phyloP scores from a whole-genome alignment of 1,140 invertebrate genomes.

The Mizuhopecten yessoensis region DNA sequence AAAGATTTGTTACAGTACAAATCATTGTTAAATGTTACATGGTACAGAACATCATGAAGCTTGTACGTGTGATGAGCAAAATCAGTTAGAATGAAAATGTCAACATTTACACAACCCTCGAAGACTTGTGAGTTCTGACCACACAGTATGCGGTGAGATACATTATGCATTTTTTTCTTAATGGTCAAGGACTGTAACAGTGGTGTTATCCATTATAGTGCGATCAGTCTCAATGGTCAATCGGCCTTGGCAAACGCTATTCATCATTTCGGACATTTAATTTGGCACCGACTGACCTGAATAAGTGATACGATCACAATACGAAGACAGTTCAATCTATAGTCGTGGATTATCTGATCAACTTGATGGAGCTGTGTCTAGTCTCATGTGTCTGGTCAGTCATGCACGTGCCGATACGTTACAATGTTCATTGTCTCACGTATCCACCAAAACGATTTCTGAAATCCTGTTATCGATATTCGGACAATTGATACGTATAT shows the following conservation, averaged over 20 bases:
- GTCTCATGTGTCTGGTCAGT: not conserved
- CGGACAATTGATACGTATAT: not conserved
- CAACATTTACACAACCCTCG: too few relatives aligned
- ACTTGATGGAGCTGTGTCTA: not conserved
- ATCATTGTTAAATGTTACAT: too few relatives aligned
- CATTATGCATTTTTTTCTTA: not conserved
- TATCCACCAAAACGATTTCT: not conserved
- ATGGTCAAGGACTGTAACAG: not conserved
- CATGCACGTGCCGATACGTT: not conserved
- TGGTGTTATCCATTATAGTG: not conserved
- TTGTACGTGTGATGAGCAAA: too few relatives aligned
- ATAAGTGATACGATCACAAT: conserved; percentile 27
- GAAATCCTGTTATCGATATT: not conserved
- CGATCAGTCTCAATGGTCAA: conserved; percentile 8
- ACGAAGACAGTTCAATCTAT: conserved; percentile 29
- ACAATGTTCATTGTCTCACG: not conserved
- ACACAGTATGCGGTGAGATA: too few relatives aligned
- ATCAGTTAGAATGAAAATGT: too few relatives aligned
- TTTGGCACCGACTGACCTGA: conserved; percentile 6
- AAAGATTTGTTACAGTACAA: too few relatives aligned
- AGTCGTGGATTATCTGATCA: not conserved
- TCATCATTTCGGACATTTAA: conserved; percentile 38
- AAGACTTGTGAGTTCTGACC: too few relatives aligned
- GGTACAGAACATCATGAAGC: too few relatives aligned
- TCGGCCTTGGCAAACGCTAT: not conserved